Percentiles rank a stretch among this genome's conserved stretches.
Conservation (phyloP, 2,888 invertebrate genomes). For the Mythimna loreyi region DNA sequence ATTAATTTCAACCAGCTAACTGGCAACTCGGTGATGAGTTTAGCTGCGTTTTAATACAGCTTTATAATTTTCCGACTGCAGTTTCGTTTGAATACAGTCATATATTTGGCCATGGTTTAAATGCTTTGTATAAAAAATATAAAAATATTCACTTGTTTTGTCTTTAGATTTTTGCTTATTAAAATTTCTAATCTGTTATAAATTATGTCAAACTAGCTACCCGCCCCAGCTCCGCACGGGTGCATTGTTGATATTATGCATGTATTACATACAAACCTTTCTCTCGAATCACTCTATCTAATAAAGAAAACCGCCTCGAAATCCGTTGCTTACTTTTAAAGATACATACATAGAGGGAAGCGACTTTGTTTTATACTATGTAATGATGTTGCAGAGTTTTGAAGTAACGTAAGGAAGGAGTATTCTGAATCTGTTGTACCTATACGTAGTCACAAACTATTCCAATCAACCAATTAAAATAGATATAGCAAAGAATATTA, state of each 20-base stretch:
- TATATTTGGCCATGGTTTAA: neutral
- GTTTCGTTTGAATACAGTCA: constrained; percentile 22
- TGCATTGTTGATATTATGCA: too few species aligned
- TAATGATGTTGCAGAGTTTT: neutral
- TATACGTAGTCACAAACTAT: neutral
- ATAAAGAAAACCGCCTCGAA: too few species aligned
- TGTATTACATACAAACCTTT: too few species aligned
- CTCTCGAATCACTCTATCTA: too few species aligned
- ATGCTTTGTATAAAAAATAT: neutral
- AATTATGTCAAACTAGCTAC: neutral
- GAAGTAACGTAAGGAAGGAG: too few species aligned
- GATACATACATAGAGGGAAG: too few species aligned
- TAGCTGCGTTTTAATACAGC: constrained; percentile 36
- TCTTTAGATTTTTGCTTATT: too few species aligned
- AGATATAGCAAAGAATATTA: neutral
- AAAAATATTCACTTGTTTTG: too few species aligned
- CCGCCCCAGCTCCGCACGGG: too few species aligned
- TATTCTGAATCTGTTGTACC: too few species aligned
- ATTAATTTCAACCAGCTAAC: constrained; percentile 50
- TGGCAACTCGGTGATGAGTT: constrained; percentile 35
- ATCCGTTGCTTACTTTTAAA: too few species aligned
- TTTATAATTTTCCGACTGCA: constrained; percentile 23
- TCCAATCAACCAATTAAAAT: neutral
- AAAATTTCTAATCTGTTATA: neutral
- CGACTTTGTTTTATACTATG: too few species aligned